Base-by-base conservation (phyloP, 2,797 vertebrate genomes). In the Lepilemur ruficaudatus region DNA sequence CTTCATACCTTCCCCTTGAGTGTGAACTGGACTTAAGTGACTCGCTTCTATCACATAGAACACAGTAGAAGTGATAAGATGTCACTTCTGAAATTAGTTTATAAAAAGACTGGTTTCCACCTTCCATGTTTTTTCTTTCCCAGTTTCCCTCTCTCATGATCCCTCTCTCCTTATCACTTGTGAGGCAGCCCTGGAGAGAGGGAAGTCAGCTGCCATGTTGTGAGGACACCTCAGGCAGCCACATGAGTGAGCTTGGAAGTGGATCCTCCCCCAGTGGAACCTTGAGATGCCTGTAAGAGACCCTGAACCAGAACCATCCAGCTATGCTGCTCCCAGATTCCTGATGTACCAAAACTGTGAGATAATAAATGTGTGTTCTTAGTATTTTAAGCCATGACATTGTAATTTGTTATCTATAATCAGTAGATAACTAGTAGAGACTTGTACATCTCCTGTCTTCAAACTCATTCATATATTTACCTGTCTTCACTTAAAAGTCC, bases 21-120 rank as follows among this genome's bases (percentile, higher is more conserved):
- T 43, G 25, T 65, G 9, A n/a, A 46, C 52, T 89, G 38, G 10
- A 80, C 28, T 59, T 52, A 59, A 35, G 41, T 85, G 57, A 78
- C 67, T 91, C 75, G 35, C 20, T 89, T 89, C 69, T 72, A 18
- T 70, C 28, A 69, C 43, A 67, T 28, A 48, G 11, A n/a, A 46
- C 57, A n/a, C 80, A 63, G 75, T 38, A 69, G 50, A 72, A 43
- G 30, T 52, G 30, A 82, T 20, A 30, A 18, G 46, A 59, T 59
- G 48, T 35, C 69, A 55, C 30, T 65, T 81, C 65, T 32, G 7
- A 93, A 65, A 63, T 28, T 69, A 70, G 55, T n/a, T 82, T 72
- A 91, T 73, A 87, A 87, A 94, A n/a, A 83, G 78, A 89, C 20
- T 78, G 28, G 83, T 88, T 81, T 88, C 43, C 12, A 28, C 38